Conservation (phyloP, 2,888 invertebrate species). For the Cataglyphis altisquamis region DNA sequence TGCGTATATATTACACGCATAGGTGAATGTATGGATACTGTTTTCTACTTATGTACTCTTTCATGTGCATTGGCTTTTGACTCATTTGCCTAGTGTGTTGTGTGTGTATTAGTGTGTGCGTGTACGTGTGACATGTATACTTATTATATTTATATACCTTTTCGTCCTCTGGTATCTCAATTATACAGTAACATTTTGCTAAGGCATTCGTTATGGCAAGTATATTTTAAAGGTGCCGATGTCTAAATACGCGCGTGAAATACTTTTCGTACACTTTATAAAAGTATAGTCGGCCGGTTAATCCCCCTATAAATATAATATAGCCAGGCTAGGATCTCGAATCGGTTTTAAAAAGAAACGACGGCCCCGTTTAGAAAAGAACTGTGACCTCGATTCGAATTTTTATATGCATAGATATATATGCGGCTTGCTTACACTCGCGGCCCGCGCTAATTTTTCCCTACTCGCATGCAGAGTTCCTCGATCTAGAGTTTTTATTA, state of each 20-base stretch:
- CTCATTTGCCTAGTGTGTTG: constrained; percentile 56
- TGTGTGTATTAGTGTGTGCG: constrained; percentile 55
- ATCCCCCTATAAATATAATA: constrained; percentile 43
- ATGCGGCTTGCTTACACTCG: constrained; percentile 41
- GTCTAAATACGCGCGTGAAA: constrained; percentile 75
- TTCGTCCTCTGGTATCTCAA: constrained; percentile 63
- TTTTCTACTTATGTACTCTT: constrained; percentile 29
- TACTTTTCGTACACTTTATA: constrained; percentile 70
- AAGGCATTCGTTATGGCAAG: constrained; percentile 85
- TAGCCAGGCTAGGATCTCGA: constrained; percentile 31
- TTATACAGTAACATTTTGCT: constrained; percentile 79
- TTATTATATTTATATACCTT: constrained; percentile 69
- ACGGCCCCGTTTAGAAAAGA: constrained; percentile 39
- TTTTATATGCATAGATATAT: constrained; percentile 20
- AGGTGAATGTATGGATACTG: constrained; percentile 36
- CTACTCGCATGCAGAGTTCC: constrained; percentile 67
- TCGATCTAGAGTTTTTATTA: constrained; percentile 35
- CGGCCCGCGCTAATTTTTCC: constrained; percentile 49
- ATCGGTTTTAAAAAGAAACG: constrained; percentile 41
- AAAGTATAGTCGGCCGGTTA: constrained; percentile 70
- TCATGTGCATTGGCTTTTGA: constrained; percentile 48
- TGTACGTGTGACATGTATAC: constrained; percentile 61
- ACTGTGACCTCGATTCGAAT: constrained; percentile 37
- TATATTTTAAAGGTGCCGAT: constrained; percentile 82
- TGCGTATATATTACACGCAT: constrained; percentile 13